A percentile compares a stretch with the other conserved stretches of the same genome.
phyloP scores from a whole-genome alignment of 2,888 invertebrate species.

The Tetramorium bicarinatum region DNA sequence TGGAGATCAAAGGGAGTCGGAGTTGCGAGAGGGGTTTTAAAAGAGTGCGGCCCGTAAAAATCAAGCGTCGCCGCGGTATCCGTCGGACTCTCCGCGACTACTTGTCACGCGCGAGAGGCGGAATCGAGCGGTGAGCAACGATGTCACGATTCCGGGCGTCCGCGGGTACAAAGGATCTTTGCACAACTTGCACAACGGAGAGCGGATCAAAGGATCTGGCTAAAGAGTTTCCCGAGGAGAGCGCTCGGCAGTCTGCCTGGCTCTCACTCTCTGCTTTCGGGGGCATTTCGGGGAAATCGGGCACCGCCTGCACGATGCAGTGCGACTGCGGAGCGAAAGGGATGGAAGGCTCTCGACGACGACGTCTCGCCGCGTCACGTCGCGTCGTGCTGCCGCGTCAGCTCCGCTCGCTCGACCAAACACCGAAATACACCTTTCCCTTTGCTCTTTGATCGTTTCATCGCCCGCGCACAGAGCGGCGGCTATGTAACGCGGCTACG shows the following conservation, averaged over 20 bases:
- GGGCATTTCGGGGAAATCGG: conserved; percentile 45
- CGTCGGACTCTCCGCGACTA: not conserved
- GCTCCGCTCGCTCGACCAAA: conserved; percentile 35
- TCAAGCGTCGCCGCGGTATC: conserved; percentile 39
- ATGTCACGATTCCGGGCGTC: conserved; percentile 37
- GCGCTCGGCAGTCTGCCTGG: not conserved
- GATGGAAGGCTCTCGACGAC: not conserved
- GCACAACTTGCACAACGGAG: conserved; percentile 25
- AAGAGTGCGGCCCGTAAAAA: conserved; percentile 49
- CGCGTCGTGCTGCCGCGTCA: conserved; percentile 9
- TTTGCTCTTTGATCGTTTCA: conserved; percentile 74
- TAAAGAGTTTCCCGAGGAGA: not conserved
- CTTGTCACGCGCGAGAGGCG: conserved; percentile 14
- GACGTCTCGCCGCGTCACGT: not conserved
- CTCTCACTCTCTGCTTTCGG: not conserved
- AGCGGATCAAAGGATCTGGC: conserved; percentile 59
- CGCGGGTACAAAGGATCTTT: conserved; percentile 43
- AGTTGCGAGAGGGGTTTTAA: conserved; percentile 35
- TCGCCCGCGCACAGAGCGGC: conserved; percentile 59
- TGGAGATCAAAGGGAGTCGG: conserved; percentile 36
- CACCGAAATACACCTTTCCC: conserved; percentile 64
- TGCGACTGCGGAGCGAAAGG: not conserved
- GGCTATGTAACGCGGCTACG: conserved; percentile 45
- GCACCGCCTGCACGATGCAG: not conserved
- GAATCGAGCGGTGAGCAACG: conserved; percentile 18